These are phyloP conservation scores for Agrilus biguttatus DNA, from an alignment of 2,888 invertebrate species.

Conservation along the genomic window DNA sequence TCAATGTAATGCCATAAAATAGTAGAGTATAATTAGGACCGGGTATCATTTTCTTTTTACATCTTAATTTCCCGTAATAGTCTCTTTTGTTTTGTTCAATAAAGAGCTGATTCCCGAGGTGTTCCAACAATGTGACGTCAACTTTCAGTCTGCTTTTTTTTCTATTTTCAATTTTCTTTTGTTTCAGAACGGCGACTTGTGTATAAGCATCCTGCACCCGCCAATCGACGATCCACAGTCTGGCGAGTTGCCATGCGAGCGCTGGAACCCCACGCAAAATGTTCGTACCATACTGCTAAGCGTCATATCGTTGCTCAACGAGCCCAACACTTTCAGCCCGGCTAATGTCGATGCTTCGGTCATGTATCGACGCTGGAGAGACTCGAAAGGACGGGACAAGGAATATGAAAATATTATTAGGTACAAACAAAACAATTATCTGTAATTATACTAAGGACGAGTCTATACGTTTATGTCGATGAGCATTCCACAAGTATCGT, in stretches of 20 bases:
- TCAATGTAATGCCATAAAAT: no score
- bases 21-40: no score
- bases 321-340: constrained; percentile 98
- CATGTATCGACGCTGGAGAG: constrained; percentile 98
- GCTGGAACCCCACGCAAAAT: constrained; percentile 99
- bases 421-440: constrained; percentile 33
- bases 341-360: constrained; percentile 99
- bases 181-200: constrained; percentile 91
- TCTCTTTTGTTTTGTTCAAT: no score
- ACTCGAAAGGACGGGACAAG: constrained; percentile 94
- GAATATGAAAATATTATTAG: constrained; percentile 99
- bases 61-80: no score
- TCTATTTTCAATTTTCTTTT: constrained; percentile 5
- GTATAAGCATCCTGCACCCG: constrained; percentile 98
- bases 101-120: not conserved
- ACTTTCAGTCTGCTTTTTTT: not conserved
- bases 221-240: constrained; percentile 99
- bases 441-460: not conserved
- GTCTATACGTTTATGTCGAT: not conserved
- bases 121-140: not conserved
- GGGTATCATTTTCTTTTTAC: no score
- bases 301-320: constrained; percentile 95
- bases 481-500: no score
- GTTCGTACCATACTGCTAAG: constrained; percentile 96
- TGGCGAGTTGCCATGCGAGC: constrained; percentile 95